A percentile compares a stretch with the other conserved stretches of the same genome.
These are phyloP conservation scores for Sturnus vulgaris DNA, from an alignment of 2,113 vertebrate species.

Conservation along the genomic window DNA sequence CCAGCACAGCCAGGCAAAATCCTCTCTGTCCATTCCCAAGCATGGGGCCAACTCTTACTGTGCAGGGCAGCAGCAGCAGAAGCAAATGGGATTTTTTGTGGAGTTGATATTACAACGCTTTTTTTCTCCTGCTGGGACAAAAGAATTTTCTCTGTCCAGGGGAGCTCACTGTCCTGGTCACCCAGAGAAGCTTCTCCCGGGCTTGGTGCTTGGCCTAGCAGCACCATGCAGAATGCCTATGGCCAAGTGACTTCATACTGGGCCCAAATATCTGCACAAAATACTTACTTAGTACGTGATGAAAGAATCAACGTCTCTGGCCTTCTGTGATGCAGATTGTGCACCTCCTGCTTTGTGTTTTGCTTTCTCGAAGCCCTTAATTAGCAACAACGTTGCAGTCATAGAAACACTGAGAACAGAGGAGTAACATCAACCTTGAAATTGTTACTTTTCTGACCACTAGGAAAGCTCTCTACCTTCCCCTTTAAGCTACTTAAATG, in stretches of 20 bases:
- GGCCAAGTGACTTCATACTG: accelerated
- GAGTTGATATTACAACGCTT: not conserved
- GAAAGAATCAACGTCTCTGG: not conserved
- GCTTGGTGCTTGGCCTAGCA: not conserved
- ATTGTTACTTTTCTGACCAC: not conserved
- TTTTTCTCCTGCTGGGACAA: not conserved
- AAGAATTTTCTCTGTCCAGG: not conserved
- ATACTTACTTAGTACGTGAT: not conserved
- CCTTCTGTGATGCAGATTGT: not conserved
- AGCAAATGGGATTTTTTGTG: not conserved
- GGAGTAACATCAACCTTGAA: not conserved
- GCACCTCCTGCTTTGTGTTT: accelerated
- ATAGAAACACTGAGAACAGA: not conserved
- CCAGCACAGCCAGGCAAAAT: not conserved
- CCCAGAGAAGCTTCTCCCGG: not conserved
- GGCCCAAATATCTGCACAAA: not conserved
- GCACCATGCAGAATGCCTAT: accelerated
- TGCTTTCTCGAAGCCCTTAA: not conserved
- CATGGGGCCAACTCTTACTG: accelerated
- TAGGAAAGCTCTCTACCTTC: not conserved
- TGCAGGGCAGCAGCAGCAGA: not conserved
- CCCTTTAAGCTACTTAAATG: not conserved
- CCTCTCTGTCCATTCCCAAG: not conserved
- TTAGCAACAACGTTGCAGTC: not conserved
- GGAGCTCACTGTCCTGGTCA: not conserved